Evolutionary conservation across 1,140 invertebrate genomes (phyloP).

Genomic region (Lamellibrachia luymesi): DNA sequence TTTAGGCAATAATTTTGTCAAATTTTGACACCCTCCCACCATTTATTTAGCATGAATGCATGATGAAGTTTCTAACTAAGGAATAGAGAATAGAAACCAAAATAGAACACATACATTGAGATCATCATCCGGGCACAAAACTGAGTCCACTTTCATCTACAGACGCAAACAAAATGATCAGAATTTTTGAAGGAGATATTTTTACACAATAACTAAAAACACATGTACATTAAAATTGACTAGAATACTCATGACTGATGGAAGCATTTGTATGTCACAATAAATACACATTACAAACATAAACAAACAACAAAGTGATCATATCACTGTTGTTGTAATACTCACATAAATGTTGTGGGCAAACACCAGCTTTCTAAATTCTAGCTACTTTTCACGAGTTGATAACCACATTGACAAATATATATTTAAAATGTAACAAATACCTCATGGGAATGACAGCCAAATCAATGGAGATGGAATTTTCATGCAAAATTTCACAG

Average conservation of each 20-base stretch:
- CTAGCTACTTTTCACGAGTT: background rate
- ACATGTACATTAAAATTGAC: background rate
- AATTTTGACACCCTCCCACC: background rate
- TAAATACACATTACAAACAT: background rate
- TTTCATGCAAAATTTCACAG: background rate
- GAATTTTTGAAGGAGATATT: background rate
- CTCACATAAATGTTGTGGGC: background rate
- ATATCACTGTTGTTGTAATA: background rate
- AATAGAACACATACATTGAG: background rate
- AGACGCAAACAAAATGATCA: background rate
- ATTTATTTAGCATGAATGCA: background rate
- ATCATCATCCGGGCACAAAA: background rate
- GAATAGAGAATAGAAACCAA: background rate
- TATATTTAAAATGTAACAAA: background rate
- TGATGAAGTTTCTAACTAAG: background rate
- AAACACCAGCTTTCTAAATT: background rate
- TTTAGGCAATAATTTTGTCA: background rate
- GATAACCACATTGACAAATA: background rate
- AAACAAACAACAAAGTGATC: background rate
- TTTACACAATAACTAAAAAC: background rate
- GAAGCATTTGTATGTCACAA: background rate
- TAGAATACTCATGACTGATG: background rate
- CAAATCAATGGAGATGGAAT: background rate
- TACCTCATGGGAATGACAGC: background rate
- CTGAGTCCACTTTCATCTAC: slow-evolving; percentile 4